Conservation (phyloP, 2,113 vertebrate genomes). For the Cygnus buccinator region DNA sequence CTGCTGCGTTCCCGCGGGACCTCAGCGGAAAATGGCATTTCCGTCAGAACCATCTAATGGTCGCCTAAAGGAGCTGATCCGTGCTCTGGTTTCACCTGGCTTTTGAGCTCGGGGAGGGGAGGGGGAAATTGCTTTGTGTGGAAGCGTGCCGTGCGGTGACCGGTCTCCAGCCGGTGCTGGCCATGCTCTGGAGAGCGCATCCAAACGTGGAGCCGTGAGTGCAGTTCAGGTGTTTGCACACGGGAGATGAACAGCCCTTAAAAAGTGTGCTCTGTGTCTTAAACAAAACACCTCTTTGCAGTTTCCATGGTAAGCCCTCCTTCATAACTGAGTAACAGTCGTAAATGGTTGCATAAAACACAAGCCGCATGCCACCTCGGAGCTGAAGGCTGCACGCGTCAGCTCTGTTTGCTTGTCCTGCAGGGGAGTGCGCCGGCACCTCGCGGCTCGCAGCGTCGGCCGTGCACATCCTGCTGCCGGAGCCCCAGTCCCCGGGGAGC, state of each 20-base stretch:
- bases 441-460: background rate
- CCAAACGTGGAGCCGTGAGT: background rate
- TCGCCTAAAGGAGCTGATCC: fast-evolving
- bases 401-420: background rate
- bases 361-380: background rate
- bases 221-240: background rate
- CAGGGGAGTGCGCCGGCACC: background rate
- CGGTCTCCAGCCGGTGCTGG: background rate
- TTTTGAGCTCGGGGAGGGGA: background rate
- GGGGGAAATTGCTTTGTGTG: background rate
- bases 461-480: fast-evolving
- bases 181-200: fast-evolving
- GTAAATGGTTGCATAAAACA: conserved; percentile 1
- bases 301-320: conserved; percentile 63
- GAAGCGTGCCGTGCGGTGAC: fast-evolving
- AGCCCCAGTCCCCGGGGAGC: fast-evolving
- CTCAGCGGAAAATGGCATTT: background rate
- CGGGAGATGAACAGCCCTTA: background rate
- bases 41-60: fast-evolving
- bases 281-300: background rate
- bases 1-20: fast-evolving
- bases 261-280: background rate
- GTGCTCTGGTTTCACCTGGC: background rate
- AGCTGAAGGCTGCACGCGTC: conserved; percentile 10
- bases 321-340: conserved; percentile 1